Conservation (phyloP, 1,140 invertebrate genomes). For the Matsumurasca onukii region DNA sequence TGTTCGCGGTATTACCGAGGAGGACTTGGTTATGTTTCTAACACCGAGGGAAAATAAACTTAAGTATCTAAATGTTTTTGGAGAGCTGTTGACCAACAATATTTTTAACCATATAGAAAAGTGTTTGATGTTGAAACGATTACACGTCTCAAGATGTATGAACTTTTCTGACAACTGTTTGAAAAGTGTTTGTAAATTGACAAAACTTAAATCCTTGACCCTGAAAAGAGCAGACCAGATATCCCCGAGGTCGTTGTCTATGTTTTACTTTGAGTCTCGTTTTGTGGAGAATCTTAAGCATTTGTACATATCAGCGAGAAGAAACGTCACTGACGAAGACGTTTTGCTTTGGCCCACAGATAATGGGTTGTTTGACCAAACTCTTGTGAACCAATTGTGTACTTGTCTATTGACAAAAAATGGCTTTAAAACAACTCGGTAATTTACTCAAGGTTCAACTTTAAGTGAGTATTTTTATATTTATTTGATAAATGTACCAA, state of each 20-base stretch:
- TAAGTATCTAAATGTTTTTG: slow-evolving; percentile 27
- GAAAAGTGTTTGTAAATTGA: slow-evolving; percentile 20
- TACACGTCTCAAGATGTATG: slow-evolving; percentile 31
- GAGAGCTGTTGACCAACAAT: slow-evolving; percentile 29
- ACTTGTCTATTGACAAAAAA: slow-evolving; percentile 13
- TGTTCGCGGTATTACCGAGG: slow-evolving; percentile 29
- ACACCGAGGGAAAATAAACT: slow-evolving; percentile 5
- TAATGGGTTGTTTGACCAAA: neutral
- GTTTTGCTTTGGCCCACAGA: slow-evolving; percentile 10
- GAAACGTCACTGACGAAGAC: slow-evolving; percentile 10
- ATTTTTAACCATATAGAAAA: slow-evolving; percentile 18
- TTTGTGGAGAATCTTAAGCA: slow-evolving; percentile 24
- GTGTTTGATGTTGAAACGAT: slow-evolving; percentile 14
- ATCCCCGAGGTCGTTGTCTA: neutral
- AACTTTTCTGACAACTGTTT: slow-evolving; percentile 31
- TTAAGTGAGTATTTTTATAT: too few relatives aligned
- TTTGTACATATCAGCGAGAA: slow-evolving; percentile 24
- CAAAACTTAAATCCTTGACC: slow-evolving; percentile 13
- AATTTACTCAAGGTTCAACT: too few relatives aligned
- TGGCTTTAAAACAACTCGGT: too few relatives aligned
- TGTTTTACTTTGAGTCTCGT: slow-evolving; percentile 22
- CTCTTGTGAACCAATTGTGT: neutral
- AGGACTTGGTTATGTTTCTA: slow-evolving; percentile 27
- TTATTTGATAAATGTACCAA: too few relatives aligned
- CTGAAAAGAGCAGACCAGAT: neutral